Evolutionary conservation across 2,113 vertebrate species (phyloP).

Genomic region (Muntiacus reevesi): DNA sequence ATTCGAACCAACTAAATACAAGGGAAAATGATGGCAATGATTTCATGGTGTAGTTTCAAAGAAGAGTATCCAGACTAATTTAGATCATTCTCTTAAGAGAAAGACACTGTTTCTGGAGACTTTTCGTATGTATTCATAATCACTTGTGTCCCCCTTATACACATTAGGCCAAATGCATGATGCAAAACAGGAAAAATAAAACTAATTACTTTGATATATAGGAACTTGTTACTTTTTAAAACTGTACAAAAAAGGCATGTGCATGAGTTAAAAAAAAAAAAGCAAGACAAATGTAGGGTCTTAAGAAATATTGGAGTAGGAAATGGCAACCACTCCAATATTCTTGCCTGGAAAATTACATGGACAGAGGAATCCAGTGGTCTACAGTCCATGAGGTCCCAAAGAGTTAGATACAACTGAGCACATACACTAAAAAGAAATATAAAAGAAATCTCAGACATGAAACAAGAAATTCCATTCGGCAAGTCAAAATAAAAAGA

Average conservation of each 20-base stretch:
- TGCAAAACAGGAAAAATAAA: background rate
- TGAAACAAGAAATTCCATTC: constrained; percentile 69
- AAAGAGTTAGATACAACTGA: background rate
- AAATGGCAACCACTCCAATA: background rate
- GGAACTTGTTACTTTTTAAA: constrained; percentile 75
- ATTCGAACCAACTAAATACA: background rate
- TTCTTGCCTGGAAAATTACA: background rate
- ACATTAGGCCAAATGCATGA: background rate
- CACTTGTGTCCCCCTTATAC: background rate
- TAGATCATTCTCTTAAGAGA: background rate
- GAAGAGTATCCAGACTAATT: background rate
- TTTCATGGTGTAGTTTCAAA: background rate
- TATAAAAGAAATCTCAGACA: constrained; percentile 74
- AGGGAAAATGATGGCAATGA: background rate
- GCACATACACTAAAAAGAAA: constrained; percentile 45
- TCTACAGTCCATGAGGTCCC: background rate
- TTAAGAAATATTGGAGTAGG: constrained; percentile 57
- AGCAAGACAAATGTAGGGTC: constrained; percentile 34
- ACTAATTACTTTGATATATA: background rate
- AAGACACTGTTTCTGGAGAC: background rate
- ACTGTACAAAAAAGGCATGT: constrained; percentile 79
- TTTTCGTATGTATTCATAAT: background rate
- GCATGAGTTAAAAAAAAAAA: constrained; percentile 75
- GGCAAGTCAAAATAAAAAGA: constrained; percentile 69
- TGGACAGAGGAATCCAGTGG: background rate